Base-by-base conservation (phyloP, 2,113 vertebrate species). In the Merops nubicus region DNA sequence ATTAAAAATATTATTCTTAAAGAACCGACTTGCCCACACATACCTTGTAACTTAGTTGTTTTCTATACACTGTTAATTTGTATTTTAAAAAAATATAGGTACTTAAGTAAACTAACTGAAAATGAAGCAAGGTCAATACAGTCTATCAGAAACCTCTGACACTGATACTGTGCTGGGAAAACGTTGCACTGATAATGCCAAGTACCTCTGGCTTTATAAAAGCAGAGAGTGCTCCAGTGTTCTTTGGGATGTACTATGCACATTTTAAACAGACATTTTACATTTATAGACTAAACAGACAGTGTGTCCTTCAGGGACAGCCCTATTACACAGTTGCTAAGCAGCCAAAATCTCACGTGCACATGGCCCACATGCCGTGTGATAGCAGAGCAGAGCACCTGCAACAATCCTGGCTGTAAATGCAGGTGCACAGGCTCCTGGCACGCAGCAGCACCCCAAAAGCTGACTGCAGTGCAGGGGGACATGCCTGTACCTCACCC, bases 281-380 rank as follows among this genome's bases (percentile, higher is more conserved):
- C 83, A 89, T 74, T 91, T 85, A 63, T 8, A 89, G 79, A 74
- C 76, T 43, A 84, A 94, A 75, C 85, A 95, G 94, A 84, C 53
- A 1, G 91, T 4, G 9, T 64, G 69, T 7, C 78, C 79, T 74
- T 82, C 70, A 70, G 92, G 90, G 76, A 93, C 68, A 81, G 60
- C 47, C 83, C 73, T n/a, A 31, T 57, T 51, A n/a, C n/a, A 50
- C 54, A 81, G 85, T 79, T 91, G 79, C 94, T 91, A 85, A 86
- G 89, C 53, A 96, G 91, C 78, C 89, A 78, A 53, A 79, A 48
- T 17, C 48, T 77, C 51, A n/a, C 1, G 0, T 48, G 85, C 64
- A 23, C 47, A 10, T 17, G n/a, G 56, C 21, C 84, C 68, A 11
- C 3, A 38, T 43, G 62, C 85, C 2, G 3, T 6, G 67, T 0